Evolutionary conservation across 30 jellyfish, hydroid and myxozoan species (phyloP).

Genomic region (Aurelia sp.): DNA sequence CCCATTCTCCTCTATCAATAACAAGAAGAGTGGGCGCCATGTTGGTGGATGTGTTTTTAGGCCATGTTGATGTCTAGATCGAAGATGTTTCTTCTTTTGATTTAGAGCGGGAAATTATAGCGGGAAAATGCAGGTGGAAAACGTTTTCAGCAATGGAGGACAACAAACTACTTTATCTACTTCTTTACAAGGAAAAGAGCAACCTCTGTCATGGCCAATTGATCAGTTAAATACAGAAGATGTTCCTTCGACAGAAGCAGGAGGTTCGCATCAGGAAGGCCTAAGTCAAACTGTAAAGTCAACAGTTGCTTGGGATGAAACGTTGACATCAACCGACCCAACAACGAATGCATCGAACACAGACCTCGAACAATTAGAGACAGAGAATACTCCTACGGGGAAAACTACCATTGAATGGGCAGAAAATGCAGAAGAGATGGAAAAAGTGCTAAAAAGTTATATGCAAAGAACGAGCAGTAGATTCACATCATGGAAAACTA

Average conservation of each 20-base stretch:
- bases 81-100: slow-evolving; percentile 61
- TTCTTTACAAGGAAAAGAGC: too few relatives aligned
- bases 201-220: slow-evolving; percentile 11
- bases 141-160: neutral
- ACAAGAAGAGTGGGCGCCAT: slow-evolving; percentile 12
- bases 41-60: slow-evolving; percentile 58
- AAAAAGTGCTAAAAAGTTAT: slow-evolving; percentile 26
- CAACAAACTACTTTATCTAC: too few relatives aligned
- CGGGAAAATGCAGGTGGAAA: slow-evolving; percentile 36
- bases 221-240: neutral
- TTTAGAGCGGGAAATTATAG: slow-evolving; percentile 50
- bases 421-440: slow-evolving; percentile 30
- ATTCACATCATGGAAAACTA: slow-evolving; percentile 51
- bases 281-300: too few relatives aligned
- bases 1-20: neutral
- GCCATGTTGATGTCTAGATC: slow-evolving; percentile 37
- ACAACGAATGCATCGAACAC: too few relatives aligned
- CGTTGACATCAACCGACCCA: too few relatives aligned
- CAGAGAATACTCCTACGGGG: neutral
- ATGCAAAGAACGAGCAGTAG: slow-evolving; percentile 25
- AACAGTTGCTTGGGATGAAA: too few relatives aligned
- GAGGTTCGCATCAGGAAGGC: neutral
- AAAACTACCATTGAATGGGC: slow-evolving; percentile 53
- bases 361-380: neutral
- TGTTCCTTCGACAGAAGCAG: neutral